Evolutionary conservation across 2,888 invertebrate genomes (phyloP), one percentile per base, ranked within the genome.

Genomic region (Gibbula magus): DNA sequence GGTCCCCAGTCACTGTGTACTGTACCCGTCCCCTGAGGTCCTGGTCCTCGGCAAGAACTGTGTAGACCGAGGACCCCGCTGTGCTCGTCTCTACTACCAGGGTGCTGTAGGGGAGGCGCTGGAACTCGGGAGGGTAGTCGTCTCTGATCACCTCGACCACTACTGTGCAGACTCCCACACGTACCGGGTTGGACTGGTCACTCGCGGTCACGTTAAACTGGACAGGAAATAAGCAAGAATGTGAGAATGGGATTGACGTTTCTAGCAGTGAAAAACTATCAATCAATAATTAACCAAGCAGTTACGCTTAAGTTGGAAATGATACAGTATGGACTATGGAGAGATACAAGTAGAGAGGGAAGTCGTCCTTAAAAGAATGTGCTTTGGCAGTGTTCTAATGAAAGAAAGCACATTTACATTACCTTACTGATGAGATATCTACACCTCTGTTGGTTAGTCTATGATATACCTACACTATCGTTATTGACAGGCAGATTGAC

Each of bases 161-260:
- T 73, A 88, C 88, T 13, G 75, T 79, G 0, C 84, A 75, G 0
- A 82, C 75, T 8, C 81, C 84, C 3, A 81, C 79, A 56, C 82
- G 84, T 22, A 78, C 84, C 29, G 89, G 88, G 66, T 86, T 88
- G 75, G 87, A 86, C 80, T 86, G 82, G 76, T 89, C 89, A 20
- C 80, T 83, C 0, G 83, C 89, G 39, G 78, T 53, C 8, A 88
- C 84, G 35, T 78, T 79, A 70, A 88, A 88, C 87, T 87, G 81
- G 67, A 83, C 81, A 56, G 22, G 54, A 81, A 79, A 52, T 8
- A 35, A 61, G n/a, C 1, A 54, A n/a, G 45, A 32, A 29, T 39
- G 13, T 39, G 4, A 70, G n/a, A 35, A 35, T 10, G 4, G n/a
- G 52, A 16, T 29, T 5, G n/a, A n/a, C n/a, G n/a, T n/a, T n/a